These are phyloP conservation scores for Hephaestus fuliginosus DNA, from an alignment of 2,797 vertebrate species.

Conservation along the genomic window DNA sequence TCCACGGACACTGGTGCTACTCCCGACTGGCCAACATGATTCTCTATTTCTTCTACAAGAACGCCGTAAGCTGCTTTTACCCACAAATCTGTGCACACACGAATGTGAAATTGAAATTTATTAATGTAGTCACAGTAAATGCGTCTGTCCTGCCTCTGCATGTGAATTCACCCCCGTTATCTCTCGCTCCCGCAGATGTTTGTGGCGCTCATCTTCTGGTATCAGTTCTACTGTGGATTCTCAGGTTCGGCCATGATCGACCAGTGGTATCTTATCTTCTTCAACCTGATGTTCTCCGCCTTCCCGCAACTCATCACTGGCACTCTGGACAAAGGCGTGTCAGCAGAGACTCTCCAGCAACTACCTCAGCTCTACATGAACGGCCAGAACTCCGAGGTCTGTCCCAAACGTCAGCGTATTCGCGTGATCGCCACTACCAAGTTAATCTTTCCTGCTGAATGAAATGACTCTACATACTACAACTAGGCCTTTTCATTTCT, in stretches of 20 bases:
- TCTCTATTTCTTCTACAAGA: conserved; percentile 99
- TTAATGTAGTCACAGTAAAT: neutral
- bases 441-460: too few relatives aligned
- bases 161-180: neutral
- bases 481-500: neutral
- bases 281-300: conserved; percentile 98
- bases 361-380: conserved; percentile 94
- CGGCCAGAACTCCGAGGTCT: conserved; percentile 95
- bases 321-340: conserved; percentile 95
- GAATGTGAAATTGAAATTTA: neutral
- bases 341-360: conserved; percentile 89
- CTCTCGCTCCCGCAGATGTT: conserved; percentile 91
- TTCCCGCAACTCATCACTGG: conserved; percentile 97
- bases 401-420: too few relatives aligned
- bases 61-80: conserved; percentile 82
- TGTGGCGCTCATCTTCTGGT: conserved; percentile 98
- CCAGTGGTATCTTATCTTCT: conserved; percentile 99
- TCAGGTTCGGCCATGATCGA: conserved; percentile 97
- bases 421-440: too few relatives aligned
- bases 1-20: conserved; percentile 99
- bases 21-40: conserved; percentile 98
- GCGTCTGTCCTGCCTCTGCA: neutral
- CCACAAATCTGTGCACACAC: neutral
- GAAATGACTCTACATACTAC: too few relatives aligned
- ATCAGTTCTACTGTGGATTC: conserved; percentile 99